Evolutionary conservation across 2,888 invertebrate species (phyloP).

Genomic region (Heliconius erato): DNA sequence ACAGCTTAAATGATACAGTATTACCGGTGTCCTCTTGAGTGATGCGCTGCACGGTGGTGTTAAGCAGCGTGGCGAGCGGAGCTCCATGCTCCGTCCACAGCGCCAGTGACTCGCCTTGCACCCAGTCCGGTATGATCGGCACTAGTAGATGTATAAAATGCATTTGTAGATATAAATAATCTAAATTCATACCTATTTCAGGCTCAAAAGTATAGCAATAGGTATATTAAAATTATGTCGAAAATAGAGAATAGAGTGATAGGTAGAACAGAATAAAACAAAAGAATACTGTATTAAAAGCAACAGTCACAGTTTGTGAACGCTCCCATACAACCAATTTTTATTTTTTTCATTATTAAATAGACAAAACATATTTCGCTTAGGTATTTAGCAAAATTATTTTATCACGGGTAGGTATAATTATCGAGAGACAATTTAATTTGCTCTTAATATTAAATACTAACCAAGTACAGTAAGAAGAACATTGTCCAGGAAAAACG

Average conservation of each 20-base stretch:
- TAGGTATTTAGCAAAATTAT: too few species aligned
- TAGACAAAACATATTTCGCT: conserved; percentile 14
- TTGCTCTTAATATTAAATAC: conserved; percentile 56
- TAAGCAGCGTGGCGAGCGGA: conserved; percentile 71
- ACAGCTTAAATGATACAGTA: not conserved
- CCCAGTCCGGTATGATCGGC: conserved; percentile 79
- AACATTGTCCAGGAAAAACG: conserved; percentile 94
- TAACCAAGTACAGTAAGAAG: conserved; percentile 95
- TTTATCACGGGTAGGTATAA: too few species aligned
- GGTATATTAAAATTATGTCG: too few species aligned
- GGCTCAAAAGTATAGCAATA: too few species aligned
- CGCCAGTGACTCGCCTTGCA: conserved; percentile 62
- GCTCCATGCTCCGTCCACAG: conserved; percentile 68
- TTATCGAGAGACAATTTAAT: not conserved
- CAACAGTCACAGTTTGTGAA: too few species aligned
- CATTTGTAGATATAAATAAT: too few species aligned
- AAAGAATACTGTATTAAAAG: too few species aligned
- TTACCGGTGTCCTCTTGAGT: conserved; percentile 56
- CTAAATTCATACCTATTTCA: too few species aligned
- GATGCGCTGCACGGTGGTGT: conserved; percentile 66
- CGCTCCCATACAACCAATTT: too few species aligned
- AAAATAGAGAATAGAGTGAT: too few species aligned
- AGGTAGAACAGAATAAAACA: too few species aligned
- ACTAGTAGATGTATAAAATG: conserved; percentile 58
- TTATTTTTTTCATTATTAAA: not conserved